Evolutionary conservation across 2,113 vertebrate genomes (phyloP), one percentile per base, ranked within the genome.

Genomic region (Triplophysa rosa): DNA sequence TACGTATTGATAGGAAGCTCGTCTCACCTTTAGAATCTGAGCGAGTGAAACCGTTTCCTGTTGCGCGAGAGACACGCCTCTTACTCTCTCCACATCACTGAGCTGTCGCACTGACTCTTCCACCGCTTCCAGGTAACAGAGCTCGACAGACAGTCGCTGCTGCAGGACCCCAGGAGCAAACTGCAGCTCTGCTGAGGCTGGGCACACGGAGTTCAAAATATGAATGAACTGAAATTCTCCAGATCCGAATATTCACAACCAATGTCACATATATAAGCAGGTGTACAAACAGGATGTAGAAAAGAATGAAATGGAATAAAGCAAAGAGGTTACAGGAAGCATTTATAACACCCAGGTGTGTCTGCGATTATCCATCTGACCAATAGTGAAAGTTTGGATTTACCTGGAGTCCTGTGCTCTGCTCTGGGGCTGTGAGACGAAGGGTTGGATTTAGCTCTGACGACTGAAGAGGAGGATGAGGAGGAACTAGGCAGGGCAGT

Each of bases 81-180:
- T 89, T 0, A 95, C 87, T 8, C 94, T 89, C 85, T 98, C 98
- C 26, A 97, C 80, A 0, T 98, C 94, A 0, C 94, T 91, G 8
- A 99, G 91, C 59, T 98, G 96, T 13, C 93, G 91, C 26, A 96
- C 89, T 0, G 97, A 96, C 87, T 98, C 97, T 85, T 99, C 97
- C 1, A 98, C 91, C 2, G 95, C 94, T 19, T 93, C 95, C 68
- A 98, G 86, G 84, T 97, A 97, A 71, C 90, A 94, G 56, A 99
- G 89, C 58, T 99, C 96, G n/a, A 93, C 95, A 0, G 93, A 88
- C 88, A 99, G 84, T 0, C 95, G 95, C 64, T 97, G 96, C 78
- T 98, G 94, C 83, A 99, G 90, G 7, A 91, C 93, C 10, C 92
- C 90, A 11, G 97, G 98, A 24, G 97, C 95, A 85, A 95, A 95